Conservation (phyloP, 2,113 vertebrate genomes). For the Toxostoma redivivum region DNA sequence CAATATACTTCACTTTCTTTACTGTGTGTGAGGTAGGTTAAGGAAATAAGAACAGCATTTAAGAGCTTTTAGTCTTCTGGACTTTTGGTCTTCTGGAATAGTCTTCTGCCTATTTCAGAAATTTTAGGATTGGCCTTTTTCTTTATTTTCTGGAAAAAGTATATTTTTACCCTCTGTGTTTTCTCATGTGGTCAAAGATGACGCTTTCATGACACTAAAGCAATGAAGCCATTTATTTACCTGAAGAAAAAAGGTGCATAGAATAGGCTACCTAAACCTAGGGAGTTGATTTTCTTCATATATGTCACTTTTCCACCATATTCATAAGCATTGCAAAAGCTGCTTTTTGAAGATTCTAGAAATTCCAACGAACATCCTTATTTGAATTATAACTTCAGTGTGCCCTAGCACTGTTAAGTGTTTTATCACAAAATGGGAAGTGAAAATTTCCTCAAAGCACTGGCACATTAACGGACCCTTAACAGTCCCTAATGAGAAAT, state of each 20-base stretch:
- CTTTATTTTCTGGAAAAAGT: neutral
- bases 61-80: neutral
- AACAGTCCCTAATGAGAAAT: slow-evolving; percentile 5
- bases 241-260: neutral
- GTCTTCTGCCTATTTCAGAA: neutral
- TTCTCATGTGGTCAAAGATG: neutral
- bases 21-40: neutral
- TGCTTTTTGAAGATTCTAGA: neutral
- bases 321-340: neutral
- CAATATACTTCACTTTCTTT: neutral
- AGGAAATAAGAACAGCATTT: neutral
- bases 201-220: neutral
- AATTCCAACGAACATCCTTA: neutral
- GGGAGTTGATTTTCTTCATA: neutral
- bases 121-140: neutral
- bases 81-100: neutral
- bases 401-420: neutral
- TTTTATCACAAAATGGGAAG: neutral
- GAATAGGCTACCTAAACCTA: neutral
- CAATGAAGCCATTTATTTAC: neutral
- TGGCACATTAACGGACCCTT: neutral
- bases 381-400: neutral
- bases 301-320: neutral
- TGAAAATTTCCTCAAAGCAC: slow-evolving; percentile 3
- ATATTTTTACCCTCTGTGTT: neutral